Percentiles rank a stretch among this genome's conserved stretches.
These are phyloP conservation scores for Lacerta agilis DNA, from an alignment of 2,797 vertebrate genomes.

Conservation along the genomic window DNA sequence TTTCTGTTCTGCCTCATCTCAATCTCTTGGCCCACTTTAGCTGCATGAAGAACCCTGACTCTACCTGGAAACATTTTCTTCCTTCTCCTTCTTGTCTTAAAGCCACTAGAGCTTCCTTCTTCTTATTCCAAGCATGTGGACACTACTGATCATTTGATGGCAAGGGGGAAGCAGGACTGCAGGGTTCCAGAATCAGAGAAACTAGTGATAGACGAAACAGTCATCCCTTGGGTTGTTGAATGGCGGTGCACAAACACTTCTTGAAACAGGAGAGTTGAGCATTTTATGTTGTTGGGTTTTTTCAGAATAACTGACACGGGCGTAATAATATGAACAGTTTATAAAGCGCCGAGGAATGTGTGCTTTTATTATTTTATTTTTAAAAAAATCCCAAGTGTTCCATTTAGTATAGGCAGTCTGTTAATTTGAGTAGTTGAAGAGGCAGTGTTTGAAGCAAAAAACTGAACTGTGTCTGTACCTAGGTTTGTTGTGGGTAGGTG, in stretches of 20 bases:
- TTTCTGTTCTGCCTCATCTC: background rate
- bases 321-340: background rate
- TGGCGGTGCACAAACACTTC: too few species aligned
- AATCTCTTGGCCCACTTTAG: background rate
- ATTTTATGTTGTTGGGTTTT: background rate
- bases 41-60: background rate
- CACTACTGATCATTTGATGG: background rate
- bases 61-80: background rate
- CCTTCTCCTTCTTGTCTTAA: background rate
- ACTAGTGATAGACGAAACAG: background rate
- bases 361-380: background rate
- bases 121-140: background rate
- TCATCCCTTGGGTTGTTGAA: background rate
- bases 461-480: background rate
- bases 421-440: background rate
- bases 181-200: background rate
- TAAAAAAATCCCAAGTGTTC: background rate
- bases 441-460: slow-evolving; percentile 1
- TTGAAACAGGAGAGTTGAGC: too few species aligned
- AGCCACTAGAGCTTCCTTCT: background rate
- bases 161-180: background rate
- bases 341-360: background rate
- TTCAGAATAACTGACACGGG: background rate
- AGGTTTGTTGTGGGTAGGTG: background rate
- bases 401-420: background rate